Evolutionary conservation across 2,113 vertebrate genomes (phyloP), one percentile per base, ranked within the genome.

Genomic region (Phrynosoma platyrhinos): DNA sequence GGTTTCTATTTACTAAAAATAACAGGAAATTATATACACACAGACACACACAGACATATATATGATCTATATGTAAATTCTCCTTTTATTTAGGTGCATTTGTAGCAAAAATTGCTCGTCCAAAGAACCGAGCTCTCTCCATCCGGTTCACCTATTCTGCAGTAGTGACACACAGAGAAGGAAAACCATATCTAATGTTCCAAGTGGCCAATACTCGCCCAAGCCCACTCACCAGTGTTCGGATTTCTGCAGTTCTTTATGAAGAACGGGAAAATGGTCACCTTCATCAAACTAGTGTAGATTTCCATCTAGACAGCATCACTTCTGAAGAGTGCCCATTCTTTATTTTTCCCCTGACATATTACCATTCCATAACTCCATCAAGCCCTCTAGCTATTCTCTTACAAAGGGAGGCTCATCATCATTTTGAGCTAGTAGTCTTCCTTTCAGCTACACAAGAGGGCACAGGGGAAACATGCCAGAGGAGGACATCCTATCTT

Each of bases 41-140:
- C 58, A 62, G 13, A 62, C 13, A 62, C 18, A 5, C 18, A 87
- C 0, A 0, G 0, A 10, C 4, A 14, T 5, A 20, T 27, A 0
- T 0, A 42, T 2, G 13, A 58, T 90, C 1, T 78, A 0, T 23
- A 20, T 30, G 84, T 92, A 87, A 30, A 79, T 93, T 88, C 90
- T 95, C 10, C 68, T 40, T 0, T 69, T 79, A 91, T 87, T 71
- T 96, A 99, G 99, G 99, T 97, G 99, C 98, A 83, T 99, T 99
- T 1, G 98, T 99, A 95, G 99, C 99, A 82, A 99, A 99, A 97
- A 99, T 99, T 0, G 98, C 98, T 1, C 97, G 98, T n/a, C 98
- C 99, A 23, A 98, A 99, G 96, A 99, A 99, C 89, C 96, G 98
- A 79, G 98, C 98, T 0, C 98, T 97, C 86, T 98, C 97, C 89